Evolutionary conservation across 1,140 invertebrate species (phyloP).

Genomic region (Eumaeus atala): DNA sequence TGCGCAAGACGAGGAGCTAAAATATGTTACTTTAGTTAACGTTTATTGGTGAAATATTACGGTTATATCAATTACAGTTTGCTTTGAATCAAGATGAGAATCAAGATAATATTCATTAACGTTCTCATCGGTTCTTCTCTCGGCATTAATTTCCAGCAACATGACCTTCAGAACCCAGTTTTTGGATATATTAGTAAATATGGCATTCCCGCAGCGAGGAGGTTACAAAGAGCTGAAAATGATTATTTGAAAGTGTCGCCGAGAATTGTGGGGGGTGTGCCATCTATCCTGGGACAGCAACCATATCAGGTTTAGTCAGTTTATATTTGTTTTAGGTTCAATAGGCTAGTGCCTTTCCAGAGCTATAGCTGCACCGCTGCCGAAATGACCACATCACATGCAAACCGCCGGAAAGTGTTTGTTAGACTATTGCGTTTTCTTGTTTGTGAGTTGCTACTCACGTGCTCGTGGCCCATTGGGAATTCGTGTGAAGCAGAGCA

Average conservation of each 20-base stretch:
- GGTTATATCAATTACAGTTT: too few relatives aligned
- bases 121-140: background rate
- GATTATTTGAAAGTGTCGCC: background rate
- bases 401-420: too few relatives aligned
- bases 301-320: slow-evolving; percentile 33
- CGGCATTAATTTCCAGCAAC: background rate
- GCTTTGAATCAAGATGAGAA: too few relatives aligned
- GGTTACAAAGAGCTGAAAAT: slow-evolving; percentile 27
- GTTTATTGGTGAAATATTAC: too few relatives aligned
- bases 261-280: slow-evolving; percentile 30
- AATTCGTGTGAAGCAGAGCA: too few relatives aligned
- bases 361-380: too few relatives aligned
- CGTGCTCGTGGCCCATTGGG: too few relatives aligned
- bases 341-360: too few relatives aligned
- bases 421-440: too few relatives aligned
- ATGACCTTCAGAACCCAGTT: slow-evolving; percentile 19
- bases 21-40: too few relatives aligned
- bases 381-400: too few relatives aligned
- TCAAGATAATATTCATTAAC: background rate
- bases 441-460: too few relatives aligned
- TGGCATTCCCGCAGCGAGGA: slow-evolving; percentile 28
- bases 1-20: slow-evolving; percentile 10
- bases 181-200: slow-evolving; percentile 32
- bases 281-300: slow-evolving; percentile 30
- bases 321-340: background rate